These are phyloP conservation scores for Papilio machaon DNA, from an alignment of 1,140 invertebrate genomes.

Conservation along the genomic window DNA sequence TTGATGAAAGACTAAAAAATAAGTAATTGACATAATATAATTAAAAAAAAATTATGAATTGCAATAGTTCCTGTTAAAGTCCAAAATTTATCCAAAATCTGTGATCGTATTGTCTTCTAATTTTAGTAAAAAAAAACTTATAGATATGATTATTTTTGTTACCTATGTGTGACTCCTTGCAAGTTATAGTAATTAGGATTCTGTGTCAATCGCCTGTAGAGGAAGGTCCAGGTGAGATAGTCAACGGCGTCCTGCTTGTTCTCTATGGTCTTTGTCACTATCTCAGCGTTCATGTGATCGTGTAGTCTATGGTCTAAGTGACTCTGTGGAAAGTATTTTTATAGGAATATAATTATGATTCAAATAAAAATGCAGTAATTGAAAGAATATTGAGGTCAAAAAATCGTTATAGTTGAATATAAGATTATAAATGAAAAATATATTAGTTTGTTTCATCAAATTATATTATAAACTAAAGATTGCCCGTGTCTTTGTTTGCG, in stretches of 20 bases:
- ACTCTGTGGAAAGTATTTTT: slow-evolving; percentile 53
- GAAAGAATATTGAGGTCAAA: too few species aligned
- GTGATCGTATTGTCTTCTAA: too few species aligned
- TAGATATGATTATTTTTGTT: background rate
- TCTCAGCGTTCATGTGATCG: slow-evolving; percentile 99
- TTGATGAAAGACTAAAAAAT: too few species aligned
- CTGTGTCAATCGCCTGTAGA: slow-evolving; percentile 98
- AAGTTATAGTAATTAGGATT: slow-evolving; percentile 99
- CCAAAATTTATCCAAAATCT: too few species aligned
- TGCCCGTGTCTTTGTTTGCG: too few species aligned
- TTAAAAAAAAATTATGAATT: too few species aligned
- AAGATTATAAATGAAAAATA: too few species aligned
- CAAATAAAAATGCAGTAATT: background rate
- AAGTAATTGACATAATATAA: too few species aligned
- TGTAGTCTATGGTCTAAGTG: slow-evolving; percentile 95
- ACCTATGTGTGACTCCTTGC: slow-evolving; percentile 96
- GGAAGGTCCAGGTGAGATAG: slow-evolving; percentile 99
- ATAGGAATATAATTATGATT: background rate
- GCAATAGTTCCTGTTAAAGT: background rate
- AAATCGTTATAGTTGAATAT: too few species aligned
- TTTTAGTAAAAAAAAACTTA: background rate
- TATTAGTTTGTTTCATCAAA: too few species aligned
- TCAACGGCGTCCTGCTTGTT: slow-evolving; percentile 99
- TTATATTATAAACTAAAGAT: too few species aligned
- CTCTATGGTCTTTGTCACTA: slow-evolving; percentile 99